Base-by-base conservation (phyloP, 2,888 invertebrate species). In the Blera fallax region DNA sequence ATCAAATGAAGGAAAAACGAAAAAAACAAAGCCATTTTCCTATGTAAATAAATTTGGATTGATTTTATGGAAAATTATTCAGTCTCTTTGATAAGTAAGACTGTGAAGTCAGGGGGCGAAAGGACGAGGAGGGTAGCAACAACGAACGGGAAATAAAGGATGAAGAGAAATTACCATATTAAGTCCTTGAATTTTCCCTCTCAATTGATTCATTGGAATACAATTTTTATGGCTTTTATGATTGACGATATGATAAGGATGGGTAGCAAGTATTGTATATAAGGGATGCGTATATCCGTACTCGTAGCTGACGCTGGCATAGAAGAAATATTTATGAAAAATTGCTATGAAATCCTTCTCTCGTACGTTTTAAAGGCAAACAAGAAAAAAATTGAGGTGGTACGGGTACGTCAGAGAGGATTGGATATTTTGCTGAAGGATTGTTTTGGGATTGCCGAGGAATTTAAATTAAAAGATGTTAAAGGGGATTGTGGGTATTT, bases 131-230 rank as follows among this genome's bases (percentile, higher is more conserved):
- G 16, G 11, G 16, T 16, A 40, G 40, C 14, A 62, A 52, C 6
- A 21, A 43, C 34, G 37, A 37, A 21, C 24, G 72, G 29, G 62
- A 58, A 70, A 77, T 73, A 77, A 72, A 62, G 73, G 50, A 67
- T 62, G 72, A 54, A 77, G 60, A 60, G 60, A 67, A 81, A 85
- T 85, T 81, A 85, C 84, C 81, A 85, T 85, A 85, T 85, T 85
- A 81, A 67, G 81, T 85, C 85, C 76, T 85, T 85, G 85, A 85
- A 81, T 62, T 76, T 80, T 76, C 76, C 45, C 74, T 76, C 76
- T 67, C 78, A 81, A 81, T 85, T 85, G 85, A 85, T 85, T 85
- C 76, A 85, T 85, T 81, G 85, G 62, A 85, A 85, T 85, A 85
- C 81, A 77, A 85, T 85, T 85, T 85, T 80, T 85, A 81, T 72